These are phyloP conservation scores for Sebastes fasciatus DNA, from an alignment of 2,113 vertebrate species.

Conservation along the genomic window DNA sequence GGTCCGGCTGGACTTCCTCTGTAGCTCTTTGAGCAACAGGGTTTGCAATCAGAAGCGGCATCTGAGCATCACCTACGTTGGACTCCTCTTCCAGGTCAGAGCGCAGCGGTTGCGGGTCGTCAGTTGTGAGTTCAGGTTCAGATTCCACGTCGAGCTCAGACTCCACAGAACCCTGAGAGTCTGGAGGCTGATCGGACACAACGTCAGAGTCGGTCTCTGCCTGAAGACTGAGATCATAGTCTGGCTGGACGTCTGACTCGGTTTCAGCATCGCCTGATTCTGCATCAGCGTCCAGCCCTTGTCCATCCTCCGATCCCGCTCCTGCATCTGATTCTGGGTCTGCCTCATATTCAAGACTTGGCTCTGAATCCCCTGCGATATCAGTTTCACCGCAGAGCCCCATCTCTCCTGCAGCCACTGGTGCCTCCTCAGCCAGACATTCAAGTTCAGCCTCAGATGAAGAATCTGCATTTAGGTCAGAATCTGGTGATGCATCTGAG, in stretches of 20 bases:
- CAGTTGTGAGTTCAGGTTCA: constrained; percentile 70
- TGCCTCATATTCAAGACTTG: constrained; percentile 69
- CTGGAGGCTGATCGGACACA: constrained; percentile 65
- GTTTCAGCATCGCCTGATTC: constrained; percentile 71
- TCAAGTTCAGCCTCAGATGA: constrained; percentile 71
- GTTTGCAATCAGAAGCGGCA: constrained; percentile 67
- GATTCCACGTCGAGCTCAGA: constrained; percentile 79
- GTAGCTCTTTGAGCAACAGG: constrained; percentile 32
- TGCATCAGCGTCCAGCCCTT: constrained; percentile 53
- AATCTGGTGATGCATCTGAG: constrained; percentile 66
- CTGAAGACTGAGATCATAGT: constrained; percentile 63
- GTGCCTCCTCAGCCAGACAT: constrained; percentile 32
- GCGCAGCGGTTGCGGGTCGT: constrained; percentile 77
- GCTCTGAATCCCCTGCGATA: constrained; percentile 64
- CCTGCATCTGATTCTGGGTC: constrained; percentile 66
- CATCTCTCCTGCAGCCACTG: constrained; percentile 8
- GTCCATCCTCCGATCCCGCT: constrained; percentile 60
- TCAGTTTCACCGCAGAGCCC: constrained; percentile 26
- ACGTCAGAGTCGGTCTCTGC: constrained; percentile 71
- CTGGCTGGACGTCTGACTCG: constrained; percentile 73
- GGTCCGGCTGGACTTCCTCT: constrained; percentile 47
- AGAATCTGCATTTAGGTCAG: constrained; percentile 61
- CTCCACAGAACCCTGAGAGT: constrained; percentile 71
- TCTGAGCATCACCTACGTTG: constrained; percentile 39
- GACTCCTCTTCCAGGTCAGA: constrained; percentile 75